Evolutionary conservation across 92 coral and sea anemone species (phyloP).

Genomic region (Isaurus tuberculatus): DNA sequence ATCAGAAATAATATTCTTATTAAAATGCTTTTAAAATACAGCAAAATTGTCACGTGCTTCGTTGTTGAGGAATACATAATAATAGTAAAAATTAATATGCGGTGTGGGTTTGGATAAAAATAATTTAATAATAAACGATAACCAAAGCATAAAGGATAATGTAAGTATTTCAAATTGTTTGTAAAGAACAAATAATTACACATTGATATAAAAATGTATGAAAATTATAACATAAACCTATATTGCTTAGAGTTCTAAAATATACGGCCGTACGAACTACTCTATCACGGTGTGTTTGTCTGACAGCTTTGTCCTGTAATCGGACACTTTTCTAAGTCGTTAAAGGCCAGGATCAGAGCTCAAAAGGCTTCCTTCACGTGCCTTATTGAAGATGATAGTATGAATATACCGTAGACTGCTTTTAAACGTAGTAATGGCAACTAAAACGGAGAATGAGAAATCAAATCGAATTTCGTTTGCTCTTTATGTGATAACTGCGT

Average conservation of each 20-base stretch:
- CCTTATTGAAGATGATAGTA: conserved; percentile 1
- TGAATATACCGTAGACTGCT: neutral
- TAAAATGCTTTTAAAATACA: too few relatives aligned
- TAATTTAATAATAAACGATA: too few relatives aligned
- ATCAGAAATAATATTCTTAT: too few relatives aligned
- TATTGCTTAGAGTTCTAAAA: neutral
- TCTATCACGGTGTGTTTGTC: neutral
- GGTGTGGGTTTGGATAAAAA: too few relatives aligned
- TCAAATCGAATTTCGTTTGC: neutral
- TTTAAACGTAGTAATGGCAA: neutral
- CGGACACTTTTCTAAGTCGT: conserved; percentile 17
- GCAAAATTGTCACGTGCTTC: too few relatives aligned
- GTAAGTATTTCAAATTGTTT: too few relatives aligned
- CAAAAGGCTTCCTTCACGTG: neutral
- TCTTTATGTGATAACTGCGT: conserved; percentile 24
- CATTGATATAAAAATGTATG: too few relatives aligned
- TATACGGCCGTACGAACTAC: neutral
- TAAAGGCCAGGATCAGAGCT: conserved; percentile 16
- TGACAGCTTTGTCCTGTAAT: conserved; percentile 10
- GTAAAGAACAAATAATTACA: too few relatives aligned
- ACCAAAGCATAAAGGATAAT: too few relatives aligned
- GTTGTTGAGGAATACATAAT: too few relatives aligned
- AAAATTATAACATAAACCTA: too few relatives aligned
- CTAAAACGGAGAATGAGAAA: conserved; percentile 27
- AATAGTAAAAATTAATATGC: too few relatives aligned